Evolutionary conservation across 2,113 vertebrate species (phyloP), one percentile per base, ranked within the genome.

Genomic region (Acanthochromis polyacanthus): DNA sequence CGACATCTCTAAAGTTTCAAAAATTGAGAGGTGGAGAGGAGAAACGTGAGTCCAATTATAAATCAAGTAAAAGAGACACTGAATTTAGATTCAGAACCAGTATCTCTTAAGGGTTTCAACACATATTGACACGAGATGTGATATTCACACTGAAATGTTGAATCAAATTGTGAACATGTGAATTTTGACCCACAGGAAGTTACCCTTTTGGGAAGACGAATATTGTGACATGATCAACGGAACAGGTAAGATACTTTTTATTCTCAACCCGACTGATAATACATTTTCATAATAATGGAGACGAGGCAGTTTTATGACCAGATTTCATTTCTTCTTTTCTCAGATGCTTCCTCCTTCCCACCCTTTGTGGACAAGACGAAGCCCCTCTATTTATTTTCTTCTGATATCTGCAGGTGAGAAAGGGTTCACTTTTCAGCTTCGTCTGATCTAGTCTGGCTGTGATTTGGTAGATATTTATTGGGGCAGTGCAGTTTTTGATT

Each of bases 321-420:
- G 1, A 40, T 61, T 30, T 20, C 3, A 15, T n/a, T 4, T 12
- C 10, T 65, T 16, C 10, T 40, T 58, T 86, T 56, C 59, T 79
- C 90, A 99, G 98, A 99, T 57, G 98, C 94, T 22, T 92, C 97
- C 1, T 96, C 97, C 5, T 99, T 99, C 76, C 72, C 96, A 43
- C 98, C 98, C 0, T 98, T 96, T 78, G 0, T 99, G 72, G 86
- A 96, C 64, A 96, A 96, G 83, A 43, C 86, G 20, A 83, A 86
- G 43, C 61, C 85, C 0, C 60, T 99, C 3, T 94, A 57, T 10
- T 99, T 99, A 93, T 99, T 98, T 92, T 95, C 96, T 40, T 95
- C 98, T 0, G 98, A 99, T 66, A 98, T 99, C 86, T 99, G 97
- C 95, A 97, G 98, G 98, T 99, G 76, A 88, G n/a, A 17, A 61